phyloP scores from a whole-genome alignment of 2,113 vertebrate species.

The Sander vitreus region DNA sequence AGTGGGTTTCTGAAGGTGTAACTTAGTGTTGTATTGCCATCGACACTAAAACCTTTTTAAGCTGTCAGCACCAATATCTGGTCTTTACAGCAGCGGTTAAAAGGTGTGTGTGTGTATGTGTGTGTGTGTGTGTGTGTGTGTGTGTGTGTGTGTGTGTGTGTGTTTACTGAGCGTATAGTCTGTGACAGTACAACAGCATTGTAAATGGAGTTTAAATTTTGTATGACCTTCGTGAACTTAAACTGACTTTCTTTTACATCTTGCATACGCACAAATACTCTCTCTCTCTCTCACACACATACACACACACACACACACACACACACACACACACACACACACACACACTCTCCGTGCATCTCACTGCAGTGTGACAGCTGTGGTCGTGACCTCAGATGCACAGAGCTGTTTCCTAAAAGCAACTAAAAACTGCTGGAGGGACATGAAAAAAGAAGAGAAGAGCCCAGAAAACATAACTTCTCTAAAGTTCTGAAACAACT shows the following conservation, averaged over 20 bases:
- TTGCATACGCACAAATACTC: background rate
- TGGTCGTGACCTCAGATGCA: conserved; percentile 65
- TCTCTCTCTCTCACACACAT: background rate
- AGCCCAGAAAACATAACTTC: background rate
- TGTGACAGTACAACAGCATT: conserved; percentile 49
- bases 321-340: conserved; percentile 16
- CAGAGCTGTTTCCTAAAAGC: conserved; percentile 40
- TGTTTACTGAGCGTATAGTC: conserved; percentile 47
- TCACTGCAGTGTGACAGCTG: conserved; percentile 62
- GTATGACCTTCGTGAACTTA: conserved; percentile 54
- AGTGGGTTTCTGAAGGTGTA: conserved; percentile 56
- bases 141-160: conserved; percentile 13
- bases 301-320: conserved; percentile 13
- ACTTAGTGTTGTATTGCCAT: conserved; percentile 33
- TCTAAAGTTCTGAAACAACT: background rate
- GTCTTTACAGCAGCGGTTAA: conserved; percentile 38
- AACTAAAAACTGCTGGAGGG: conserved; percentile 46
- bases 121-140: conserved; percentile 13
- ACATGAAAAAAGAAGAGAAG: background rate
- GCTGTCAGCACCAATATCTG: conserved; percentile 69
- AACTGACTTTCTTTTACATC: conserved; percentile 36
- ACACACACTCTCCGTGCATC: background rate
- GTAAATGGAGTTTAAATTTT: conserved; percentile 67
- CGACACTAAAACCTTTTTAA: conserved; percentile 71
- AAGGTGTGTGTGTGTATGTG: conserved; percentile 31